phyloP scores from a whole-genome alignment of 2,888 invertebrate species.

The Zelleria hepariella region DNA sequence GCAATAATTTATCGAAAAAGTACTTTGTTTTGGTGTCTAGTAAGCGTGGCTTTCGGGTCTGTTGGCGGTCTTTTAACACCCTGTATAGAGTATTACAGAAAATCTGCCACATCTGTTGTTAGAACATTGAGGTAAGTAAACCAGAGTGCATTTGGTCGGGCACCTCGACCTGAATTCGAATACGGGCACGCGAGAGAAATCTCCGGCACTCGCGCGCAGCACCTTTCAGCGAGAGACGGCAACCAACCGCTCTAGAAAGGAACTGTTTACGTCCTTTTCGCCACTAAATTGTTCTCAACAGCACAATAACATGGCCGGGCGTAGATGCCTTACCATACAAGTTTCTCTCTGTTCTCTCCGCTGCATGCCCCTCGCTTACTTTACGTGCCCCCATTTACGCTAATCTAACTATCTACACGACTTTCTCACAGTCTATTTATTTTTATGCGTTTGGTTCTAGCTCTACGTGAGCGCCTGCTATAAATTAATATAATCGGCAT shows the following conservation, averaged over 20 bases:
- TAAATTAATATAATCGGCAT: background rate
- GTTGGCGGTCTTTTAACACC: no score
- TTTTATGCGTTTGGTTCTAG: background rate
- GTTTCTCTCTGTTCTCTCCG: background rate
- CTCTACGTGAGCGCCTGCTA: background rate
- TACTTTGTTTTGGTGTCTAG: no score
- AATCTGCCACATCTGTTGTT: slow-evolving; percentile 4
- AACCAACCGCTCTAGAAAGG: background rate
- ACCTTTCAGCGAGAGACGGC: background rate
- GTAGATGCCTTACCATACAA: background rate
- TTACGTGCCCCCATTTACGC: background rate
- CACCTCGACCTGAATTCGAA: slow-evolving; percentile 59
- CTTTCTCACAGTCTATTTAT: background rate
- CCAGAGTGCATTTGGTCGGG: slow-evolving; percentile 48
- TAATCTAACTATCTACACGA: background rate
- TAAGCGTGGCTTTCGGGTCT: no score
- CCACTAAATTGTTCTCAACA: background rate
- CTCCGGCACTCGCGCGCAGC: slow-evolving; percentile 32
- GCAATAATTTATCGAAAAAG: no score
- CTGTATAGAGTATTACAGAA: no score
- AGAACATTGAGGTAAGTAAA: slow-evolving; percentile 19
- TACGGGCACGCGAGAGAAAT: slow-evolving; percentile 65
- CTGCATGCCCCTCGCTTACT: background rate
- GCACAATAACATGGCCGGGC: background rate
- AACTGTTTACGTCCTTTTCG: slow-evolving; percentile 1